phyloP scores from a whole-genome alignment of 64 coral and sea anemone species.

The Stichodactyla mertensii region DNA sequence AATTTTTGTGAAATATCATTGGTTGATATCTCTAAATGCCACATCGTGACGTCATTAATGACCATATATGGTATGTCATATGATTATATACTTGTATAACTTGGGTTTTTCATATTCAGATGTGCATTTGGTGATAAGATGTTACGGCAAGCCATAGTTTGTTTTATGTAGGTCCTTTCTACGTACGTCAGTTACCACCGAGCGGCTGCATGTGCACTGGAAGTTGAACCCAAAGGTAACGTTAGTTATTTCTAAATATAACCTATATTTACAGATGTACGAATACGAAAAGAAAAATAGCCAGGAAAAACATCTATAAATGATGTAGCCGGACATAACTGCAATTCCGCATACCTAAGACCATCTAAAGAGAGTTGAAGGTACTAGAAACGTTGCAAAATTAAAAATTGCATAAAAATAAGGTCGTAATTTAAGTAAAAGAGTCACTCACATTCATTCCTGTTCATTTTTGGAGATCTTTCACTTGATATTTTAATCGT shows the following conservation, averaged over 20 bases:
- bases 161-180: not conserved
- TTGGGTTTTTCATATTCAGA: not conserved
- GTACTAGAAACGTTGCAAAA: not conserved
- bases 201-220: no score
- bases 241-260: no score
- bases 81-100: not conserved
- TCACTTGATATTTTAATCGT: slow-evolving; percentile 4
- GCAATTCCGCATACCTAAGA: no score
- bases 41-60: not conserved
- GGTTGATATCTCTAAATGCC: not conserved
- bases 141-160: not conserved
- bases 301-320: no score
- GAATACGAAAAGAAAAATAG: no score
- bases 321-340: no score
- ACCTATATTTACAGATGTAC: no score
- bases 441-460: no score
- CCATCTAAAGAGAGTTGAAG: not conserved
- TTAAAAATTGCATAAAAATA: not conserved
- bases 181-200: no score
- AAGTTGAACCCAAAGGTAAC: no score
- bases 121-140: not conserved
- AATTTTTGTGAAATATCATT: not conserved
- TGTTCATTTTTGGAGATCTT: not conserved
- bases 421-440: no score
- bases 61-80: not conserved